Base-by-base conservation (phyloP, 2,113 vertebrate genomes). In the Hippolais icterina region DNA sequence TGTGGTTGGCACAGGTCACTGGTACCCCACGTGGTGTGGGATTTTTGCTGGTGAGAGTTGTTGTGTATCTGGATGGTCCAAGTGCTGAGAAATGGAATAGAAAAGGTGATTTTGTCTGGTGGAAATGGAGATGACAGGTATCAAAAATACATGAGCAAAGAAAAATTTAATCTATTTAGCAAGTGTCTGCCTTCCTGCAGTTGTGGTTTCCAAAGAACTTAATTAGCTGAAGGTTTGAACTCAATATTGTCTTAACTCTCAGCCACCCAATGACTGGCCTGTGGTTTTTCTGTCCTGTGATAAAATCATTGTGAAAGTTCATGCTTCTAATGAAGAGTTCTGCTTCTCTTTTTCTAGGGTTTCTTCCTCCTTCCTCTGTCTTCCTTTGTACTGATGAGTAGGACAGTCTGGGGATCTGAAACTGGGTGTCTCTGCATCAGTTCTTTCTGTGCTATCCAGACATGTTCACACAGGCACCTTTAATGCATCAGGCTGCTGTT, bases 121-220 rank as follows among this genome's bases (percentile, higher is more conserved):
- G 17, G 33, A 83, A 86, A 86, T 47, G 19, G 72, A 81, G 56
- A 78, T 71, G 80, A 47, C 52, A 60, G 41, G 31, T 63, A 47
- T 53, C 52, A 87, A 95, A 95, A 94, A 87, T 57, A 82, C 29
- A 56, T 14, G 37, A 89, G 37, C 57, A 68, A 87, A 87, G 86
- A 79, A 91, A 89, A 95, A 89, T 42, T 52, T 53, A 52, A 60
- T 71, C 69, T 83, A 16, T 72, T 89, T 93, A 95, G 76, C 52
- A 64, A 89, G 28, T 41, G 37, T 68, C 80, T 95, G 57, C 33
- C 56, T 92, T 93, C 86, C 69, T 87, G 65, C 11, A 52, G 28
- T 24, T 92, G 93, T 74, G 83, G 89, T 95, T 96, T 95, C 52
- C 47, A 79, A 64, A 71, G 37, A 87, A 76, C 37, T 93, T 92